Conservation (phyloP, 2,888 invertebrate genomes). For the Drosophila flavopinicola region DNA sequence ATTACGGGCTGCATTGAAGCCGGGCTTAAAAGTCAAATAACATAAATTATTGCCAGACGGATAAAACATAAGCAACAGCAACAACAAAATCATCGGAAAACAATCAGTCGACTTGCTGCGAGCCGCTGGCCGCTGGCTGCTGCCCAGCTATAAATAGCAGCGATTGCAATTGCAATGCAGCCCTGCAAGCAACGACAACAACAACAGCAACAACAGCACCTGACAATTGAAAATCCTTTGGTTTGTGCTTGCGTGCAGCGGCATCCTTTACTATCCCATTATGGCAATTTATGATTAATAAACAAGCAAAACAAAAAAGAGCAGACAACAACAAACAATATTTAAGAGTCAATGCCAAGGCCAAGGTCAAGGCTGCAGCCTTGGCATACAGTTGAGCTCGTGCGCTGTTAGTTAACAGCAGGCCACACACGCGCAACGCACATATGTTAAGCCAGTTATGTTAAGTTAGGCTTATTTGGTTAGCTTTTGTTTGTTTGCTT, state of each 20-base stretch:
- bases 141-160: slow-evolving; percentile 35
- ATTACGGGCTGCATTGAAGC: slow-evolving; percentile 53
- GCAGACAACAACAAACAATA: slow-evolving; percentile 23
- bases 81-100: slow-evolving; percentile 50
- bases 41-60: slow-evolving; percentile 69
- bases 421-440: not conserved
- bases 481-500: not conserved
- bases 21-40: slow-evolving; percentile 70
- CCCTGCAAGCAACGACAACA: slow-evolving; percentile 11
- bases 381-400: slow-evolving; percentile 2
- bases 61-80: slow-evolving; percentile 7
- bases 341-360: slow-evolving; percentile 37
- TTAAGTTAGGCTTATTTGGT: not conserved
- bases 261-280: slow-evolving; percentile 47
- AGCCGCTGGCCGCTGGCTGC: slow-evolving; percentile 34
- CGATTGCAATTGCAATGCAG: slow-evolving; percentile 34
- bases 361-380: slow-evolving; percentile 16
- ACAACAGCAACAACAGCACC: slow-evolving; percentile 28
- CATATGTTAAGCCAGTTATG: slow-evolving; percentile 5
- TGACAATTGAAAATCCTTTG: slow-evolving; percentile 60
- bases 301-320: slow-evolving; percentile 41
- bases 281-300: slow-evolving; percentile 74
- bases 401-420: slow-evolving; percentile 42
- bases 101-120: slow-evolving; percentile 46
- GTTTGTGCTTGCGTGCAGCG: slow-evolving; percentile 33